Conservation (phyloP, 2,888 invertebrate genomes). For the Ariolimax columbianus region DNA sequence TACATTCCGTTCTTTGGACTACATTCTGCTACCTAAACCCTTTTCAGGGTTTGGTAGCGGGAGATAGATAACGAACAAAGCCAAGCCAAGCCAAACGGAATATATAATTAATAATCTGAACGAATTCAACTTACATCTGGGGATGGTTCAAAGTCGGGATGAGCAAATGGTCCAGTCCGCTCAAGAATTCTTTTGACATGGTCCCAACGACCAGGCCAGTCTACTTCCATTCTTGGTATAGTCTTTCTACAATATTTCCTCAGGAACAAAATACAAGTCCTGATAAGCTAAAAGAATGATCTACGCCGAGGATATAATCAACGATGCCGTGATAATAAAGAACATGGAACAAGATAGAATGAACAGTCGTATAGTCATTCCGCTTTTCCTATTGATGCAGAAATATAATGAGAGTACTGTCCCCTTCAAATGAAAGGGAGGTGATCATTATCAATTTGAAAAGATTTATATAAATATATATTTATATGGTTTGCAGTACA, state of each 20-base stretch:
- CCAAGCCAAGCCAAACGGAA: too few species aligned
- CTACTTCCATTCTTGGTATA: conserved; percentile 59
- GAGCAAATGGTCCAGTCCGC: conserved; percentile 94
- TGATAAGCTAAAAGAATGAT: neutral
- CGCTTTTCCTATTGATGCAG: neutral
- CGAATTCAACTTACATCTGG: conserved; percentile 82
- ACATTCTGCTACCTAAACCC: too few species aligned
- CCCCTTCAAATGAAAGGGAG: neutral
- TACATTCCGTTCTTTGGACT: too few species aligned
- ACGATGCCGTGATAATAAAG: too few species aligned
- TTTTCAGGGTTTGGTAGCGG: too few species aligned
- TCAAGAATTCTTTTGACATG: conserved; percentile 91
- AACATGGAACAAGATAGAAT: neutral
- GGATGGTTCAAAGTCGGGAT: conserved; percentile 93
- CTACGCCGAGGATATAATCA: too few species aligned
- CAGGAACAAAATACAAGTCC: neutral
- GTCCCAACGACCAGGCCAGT: conserved; percentile 84
- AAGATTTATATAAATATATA: too few species aligned
- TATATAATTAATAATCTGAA: too few species aligned
- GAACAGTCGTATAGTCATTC: neutral
- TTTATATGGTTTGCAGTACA: too few species aligned
- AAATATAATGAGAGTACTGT: neutral
- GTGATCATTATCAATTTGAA: too few species aligned
- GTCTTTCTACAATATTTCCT: neutral
- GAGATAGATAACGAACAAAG: too few species aligned